Evolutionary conservation across 2,888 invertebrate genomes (phyloP), one percentile per base, ranked within the genome.

Genomic region (Folsomia candida): DNA sequence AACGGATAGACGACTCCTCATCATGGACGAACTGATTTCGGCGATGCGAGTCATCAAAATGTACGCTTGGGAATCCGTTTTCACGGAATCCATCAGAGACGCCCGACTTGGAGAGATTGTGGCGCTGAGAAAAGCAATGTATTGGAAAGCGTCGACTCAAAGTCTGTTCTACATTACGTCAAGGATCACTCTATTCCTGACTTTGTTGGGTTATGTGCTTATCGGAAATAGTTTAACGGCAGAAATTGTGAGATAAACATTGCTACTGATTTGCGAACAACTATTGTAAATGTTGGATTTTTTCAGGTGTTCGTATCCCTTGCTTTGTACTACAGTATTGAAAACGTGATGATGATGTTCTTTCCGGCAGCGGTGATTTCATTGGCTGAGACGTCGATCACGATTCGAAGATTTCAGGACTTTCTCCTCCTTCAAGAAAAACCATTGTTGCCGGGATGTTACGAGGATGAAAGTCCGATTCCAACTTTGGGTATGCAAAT

Each of bases 21-120:
- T 95, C 64, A 97, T 97, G 94, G 93, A 92, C 82, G 97, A 98
- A 86, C 90, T 97, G 79, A 90, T 97, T 75, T 88, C 88, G 68
- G 97, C 95, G 62, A 94, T 98, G 84, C 91, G 94, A 85, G 93
- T 96, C 1, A 92, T 97, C 77, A 97, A 97, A 86, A 96, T 97
- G 94, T 97, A 96, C 82, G 92, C 94, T 2, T 97, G 97, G 87
- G 73, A 70, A 26, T 90, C 89, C 79, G 25, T 60, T 11, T 60
- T 60, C 25, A 14, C 3, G 18, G 25, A 60, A 2, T 22, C 60
- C 25, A 18, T 60, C 6, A 20, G 18, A 6, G 25, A 22, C 11
- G 60, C 60, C 3, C 1, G 69, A 84, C 90, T 89, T 80, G 82
- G 86, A 69, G 93, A 93, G 85, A 87, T 92, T n/a, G 85, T 86